Percentiles rank a stretch among this genome's conserved stretches.
These are phyloP conservation scores for Capitulum mitella DNA, from an alignment of 2,888 invertebrate genomes.

Conservation along the genomic window DNA sequence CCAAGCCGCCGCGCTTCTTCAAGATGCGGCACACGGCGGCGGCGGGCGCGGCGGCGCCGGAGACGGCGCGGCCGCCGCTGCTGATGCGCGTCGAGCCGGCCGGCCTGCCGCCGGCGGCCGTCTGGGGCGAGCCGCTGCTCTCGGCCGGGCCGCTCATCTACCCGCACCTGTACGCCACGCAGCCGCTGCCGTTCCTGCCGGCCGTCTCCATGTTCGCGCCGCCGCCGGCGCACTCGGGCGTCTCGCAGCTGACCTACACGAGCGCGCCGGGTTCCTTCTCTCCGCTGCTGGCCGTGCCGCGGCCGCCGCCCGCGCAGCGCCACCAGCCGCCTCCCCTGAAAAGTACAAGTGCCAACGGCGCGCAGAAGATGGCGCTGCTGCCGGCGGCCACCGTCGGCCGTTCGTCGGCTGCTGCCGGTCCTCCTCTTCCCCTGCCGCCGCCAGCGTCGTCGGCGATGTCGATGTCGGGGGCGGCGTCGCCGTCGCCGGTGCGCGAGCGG, in stretches of 20 bases:
- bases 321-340: background rate
- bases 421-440: background rate
- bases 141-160: conserved; percentile 1
- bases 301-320: background rate
- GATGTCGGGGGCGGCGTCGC: background rate
- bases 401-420: background rate
- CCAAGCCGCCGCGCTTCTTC: conserved; percentile 53
- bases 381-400: background rate
- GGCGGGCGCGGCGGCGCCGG: background rate
- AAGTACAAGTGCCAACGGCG: conserved; percentile 10
- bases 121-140: conserved; percentile 1
- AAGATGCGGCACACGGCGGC: conserved; percentile 45
- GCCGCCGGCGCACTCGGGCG: conserved; percentile 7
- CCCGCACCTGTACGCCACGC: conserved; percentile 21
- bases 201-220: conserved; percentile 3
- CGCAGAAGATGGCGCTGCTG: background rate
- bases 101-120: background rate
- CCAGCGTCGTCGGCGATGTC: background rate
- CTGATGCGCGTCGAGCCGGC: conserved; percentile 13
- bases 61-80: background rate
- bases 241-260: background rate
- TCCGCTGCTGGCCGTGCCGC: conserved; percentile 6
- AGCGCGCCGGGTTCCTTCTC: conserved; percentile 4
- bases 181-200: conserved; percentile 14
- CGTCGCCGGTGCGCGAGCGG: background rate